Conservation (phyloP, 2,888 invertebrate genomes). For the Drosophila parthenogenetica region DNA sequence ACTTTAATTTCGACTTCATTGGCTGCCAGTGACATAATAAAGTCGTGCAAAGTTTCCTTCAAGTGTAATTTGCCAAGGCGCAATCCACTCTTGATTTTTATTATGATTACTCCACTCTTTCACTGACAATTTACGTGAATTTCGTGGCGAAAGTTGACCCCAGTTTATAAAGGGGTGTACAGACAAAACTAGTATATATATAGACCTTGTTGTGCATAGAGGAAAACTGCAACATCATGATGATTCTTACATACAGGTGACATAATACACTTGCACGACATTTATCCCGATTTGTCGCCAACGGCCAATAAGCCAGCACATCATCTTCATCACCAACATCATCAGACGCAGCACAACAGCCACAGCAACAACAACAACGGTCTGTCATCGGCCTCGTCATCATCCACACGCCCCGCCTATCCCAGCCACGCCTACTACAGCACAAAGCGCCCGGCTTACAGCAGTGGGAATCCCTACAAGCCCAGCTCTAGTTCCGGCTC, state of each 20-base stretch:
- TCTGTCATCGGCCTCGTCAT: slow-evolving; percentile 55
- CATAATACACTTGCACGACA: slow-evolving; percentile 85
- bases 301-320: slow-evolving; percentile 70
- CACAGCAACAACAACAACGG: slow-evolving; percentile 50
- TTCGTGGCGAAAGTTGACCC: slow-evolving; percentile 55
- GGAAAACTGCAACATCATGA: slow-evolving; percentile 63
- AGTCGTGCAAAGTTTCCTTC: slow-evolving; percentile 43
- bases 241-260: slow-evolving; percentile 83
- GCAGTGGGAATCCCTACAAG: slow-evolving; percentile 68
- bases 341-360: slow-evolving; percentile 41
- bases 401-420: slow-evolving; percentile 46
- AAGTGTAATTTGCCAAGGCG: slow-evolving; percentile 23
- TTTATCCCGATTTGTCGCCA: slow-evolving; percentile 83
- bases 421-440: slow-evolving; percentile 69
- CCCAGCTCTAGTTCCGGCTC: slow-evolving; percentile 53
- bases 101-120: slow-evolving; percentile 52
- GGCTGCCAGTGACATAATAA: slow-evolving; percentile 63
- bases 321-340: slow-evolving; percentile 50
- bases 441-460: slow-evolving; percentile 78
- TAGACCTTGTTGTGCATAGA: slow-evolving; percentile 28
- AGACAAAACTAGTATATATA: slow-evolving; percentile 1
- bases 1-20: slow-evolving; percentile 54
- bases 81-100: slow-evolving; percentile 35
- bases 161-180: slow-evolving; percentile 9
- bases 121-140: slow-evolving; percentile 7